Conservation (phyloP, 1,140 invertebrate species). For the Orchestia grillus region DNA sequence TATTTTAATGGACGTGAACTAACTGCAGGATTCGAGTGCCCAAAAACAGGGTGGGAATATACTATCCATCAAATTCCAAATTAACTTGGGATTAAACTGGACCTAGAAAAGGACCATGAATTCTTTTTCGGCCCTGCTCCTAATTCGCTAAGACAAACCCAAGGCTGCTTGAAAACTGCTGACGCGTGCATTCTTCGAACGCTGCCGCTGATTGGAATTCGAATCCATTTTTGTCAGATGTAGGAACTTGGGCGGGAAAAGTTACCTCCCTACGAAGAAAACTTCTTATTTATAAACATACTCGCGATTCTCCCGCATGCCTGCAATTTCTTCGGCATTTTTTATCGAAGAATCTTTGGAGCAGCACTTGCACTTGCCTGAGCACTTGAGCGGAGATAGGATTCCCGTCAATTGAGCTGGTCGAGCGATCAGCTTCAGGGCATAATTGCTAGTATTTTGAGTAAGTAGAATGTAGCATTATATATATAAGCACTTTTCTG, state of each 20-base stretch:
- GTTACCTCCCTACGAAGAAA: neutral
- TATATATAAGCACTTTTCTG: neutral
- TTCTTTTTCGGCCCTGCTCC: neutral
- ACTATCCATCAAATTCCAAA: neutral
- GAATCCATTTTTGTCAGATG: slow-evolving; percentile 1
- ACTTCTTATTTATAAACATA: slow-evolving; percentile 2
- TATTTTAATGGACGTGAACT: neutral
- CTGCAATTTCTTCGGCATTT: neutral
- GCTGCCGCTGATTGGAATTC: slow-evolving; percentile 34
- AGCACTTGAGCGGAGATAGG: neutral
- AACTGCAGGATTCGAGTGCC: neutral
- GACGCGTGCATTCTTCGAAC: slow-evolving; percentile 12
- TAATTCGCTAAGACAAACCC: slow-evolving; percentile 17
- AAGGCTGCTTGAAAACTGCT: slow-evolving; percentile 18
- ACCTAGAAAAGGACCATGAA: neutral
- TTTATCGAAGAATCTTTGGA: neutral
- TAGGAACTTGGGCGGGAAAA: neutral
- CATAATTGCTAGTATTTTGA: neutral
- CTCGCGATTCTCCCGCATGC: neutral
- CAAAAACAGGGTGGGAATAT: neutral
- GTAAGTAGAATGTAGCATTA: neutral
- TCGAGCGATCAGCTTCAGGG: neutral
- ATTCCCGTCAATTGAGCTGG: neutral
- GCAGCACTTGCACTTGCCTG: neutral
- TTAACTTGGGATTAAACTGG: neutral